Conservation (phyloP, 2,888 invertebrate genomes). For the Iphiclides podalirius region DNA sequence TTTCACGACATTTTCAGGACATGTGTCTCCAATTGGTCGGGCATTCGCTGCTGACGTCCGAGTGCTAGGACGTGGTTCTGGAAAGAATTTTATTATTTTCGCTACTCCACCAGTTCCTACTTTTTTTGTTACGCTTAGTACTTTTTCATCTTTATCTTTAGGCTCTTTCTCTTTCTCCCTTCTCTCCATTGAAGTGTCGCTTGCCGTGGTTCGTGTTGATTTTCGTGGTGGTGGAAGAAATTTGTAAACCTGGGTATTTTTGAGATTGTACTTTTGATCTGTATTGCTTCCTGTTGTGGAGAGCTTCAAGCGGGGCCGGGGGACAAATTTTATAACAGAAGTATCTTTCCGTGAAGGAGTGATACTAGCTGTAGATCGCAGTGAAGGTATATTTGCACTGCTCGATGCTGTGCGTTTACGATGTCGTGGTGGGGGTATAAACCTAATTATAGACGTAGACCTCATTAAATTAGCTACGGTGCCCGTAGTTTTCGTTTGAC, state of each 20-base stretch:
- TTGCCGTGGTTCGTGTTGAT: background rate
- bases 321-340: constrained; percentile 10
- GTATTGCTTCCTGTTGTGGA: too few relatives aligned
- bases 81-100: constrained; percentile 15
- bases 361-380: too few relatives aligned
- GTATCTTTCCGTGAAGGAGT: too few relatives aligned
- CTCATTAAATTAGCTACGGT: too few relatives aligned
- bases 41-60: constrained; percentile 6
- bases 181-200: background rate
- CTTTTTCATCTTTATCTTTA: background rate
- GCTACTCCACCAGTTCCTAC: background rate
- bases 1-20: background rate
- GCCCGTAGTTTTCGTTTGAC: too few relatives aligned
- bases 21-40: background rate
- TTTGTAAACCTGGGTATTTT: background rate
- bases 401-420: too few relatives aligned
- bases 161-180: constrained; percentile 1
- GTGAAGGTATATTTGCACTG: too few relatives aligned
- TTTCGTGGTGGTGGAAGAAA: background rate
- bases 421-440: too few relatives aligned
- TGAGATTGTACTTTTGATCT: background rate
- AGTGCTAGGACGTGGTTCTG: constrained; percentile 6
- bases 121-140: too few relatives aligned
- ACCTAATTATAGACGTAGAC: too few relatives aligned
- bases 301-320: too few relatives aligned